Evolutionary conservation across 2,113 vertebrate species (phyloP).

Genomic region (Terrapene triunguis): DNA sequence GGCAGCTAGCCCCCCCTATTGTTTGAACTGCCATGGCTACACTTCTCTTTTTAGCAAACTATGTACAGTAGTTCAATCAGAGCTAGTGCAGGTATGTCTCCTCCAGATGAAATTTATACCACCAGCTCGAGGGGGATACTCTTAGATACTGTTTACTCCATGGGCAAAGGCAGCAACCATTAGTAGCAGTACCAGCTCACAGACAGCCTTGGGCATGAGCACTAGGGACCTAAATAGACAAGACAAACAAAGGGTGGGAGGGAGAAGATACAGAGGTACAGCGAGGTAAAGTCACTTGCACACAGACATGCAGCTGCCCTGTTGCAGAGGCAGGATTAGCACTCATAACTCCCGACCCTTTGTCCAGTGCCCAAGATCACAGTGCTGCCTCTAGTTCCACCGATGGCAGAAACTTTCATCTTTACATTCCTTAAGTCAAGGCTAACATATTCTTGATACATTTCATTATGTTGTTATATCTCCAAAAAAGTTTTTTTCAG

Average conservation of each 20-base stretch:
- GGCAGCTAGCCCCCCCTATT: neutral
- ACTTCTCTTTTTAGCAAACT: neutral
- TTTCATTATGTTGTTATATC: neutral
- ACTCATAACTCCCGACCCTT: neutral
- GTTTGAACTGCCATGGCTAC: neutral
- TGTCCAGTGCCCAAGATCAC: neutral
- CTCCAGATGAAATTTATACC: neutral
- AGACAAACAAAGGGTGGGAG: neutral
- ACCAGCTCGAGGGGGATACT: neutral
- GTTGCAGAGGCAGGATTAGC: accelerated
- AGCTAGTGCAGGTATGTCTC: neutral
- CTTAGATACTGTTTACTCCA: neutral
- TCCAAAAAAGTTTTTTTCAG: neutral
- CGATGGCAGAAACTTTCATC: neutral
- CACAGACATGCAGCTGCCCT: no score
- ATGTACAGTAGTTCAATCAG: neutral
- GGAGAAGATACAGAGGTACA: neutral
- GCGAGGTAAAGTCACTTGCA: neutral
- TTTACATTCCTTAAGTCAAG: neutral
- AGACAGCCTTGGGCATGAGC: neutral
- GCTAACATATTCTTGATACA: neutral
- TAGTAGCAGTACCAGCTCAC: neutral
- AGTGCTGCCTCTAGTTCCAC: neutral
- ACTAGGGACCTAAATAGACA: neutral
- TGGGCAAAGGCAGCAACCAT: neutral